A percentile compares a stretch with the other conserved stretches of the same genome.
These are phyloP conservation scores for Rallus crepitans DNA, from an alignment of 2,797 vertebrate genomes.

Conservation along the genomic window DNA sequence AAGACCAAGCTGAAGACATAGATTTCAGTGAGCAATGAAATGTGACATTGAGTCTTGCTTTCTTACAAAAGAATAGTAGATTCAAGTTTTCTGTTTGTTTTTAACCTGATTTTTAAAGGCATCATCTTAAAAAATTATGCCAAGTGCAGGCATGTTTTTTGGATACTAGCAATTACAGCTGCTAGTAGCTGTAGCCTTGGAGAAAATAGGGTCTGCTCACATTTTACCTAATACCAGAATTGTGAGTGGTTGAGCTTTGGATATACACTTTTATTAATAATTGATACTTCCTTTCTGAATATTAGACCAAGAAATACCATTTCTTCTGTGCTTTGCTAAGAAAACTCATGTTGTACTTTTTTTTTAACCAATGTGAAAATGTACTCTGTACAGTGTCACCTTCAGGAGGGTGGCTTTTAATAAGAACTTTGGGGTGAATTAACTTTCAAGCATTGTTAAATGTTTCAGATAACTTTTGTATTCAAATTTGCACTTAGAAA, in stretches of 20 bases:
- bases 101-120: neutral
- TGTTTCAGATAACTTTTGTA: neutral
- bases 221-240: neutral
- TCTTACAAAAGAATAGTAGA: neutral
- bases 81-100: neutral
- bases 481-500: neutral
- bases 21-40: neutral
- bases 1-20: neutral
- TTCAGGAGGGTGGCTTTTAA: neutral
- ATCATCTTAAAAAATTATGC: neutral
- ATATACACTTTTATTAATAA: neutral
- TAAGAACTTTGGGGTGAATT: neutral
- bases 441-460: neutral
- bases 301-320: neutral
- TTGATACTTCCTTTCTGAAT: neutral
- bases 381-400: neutral
- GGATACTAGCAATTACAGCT: neutral
- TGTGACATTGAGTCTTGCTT: neutral
- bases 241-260: neutral
- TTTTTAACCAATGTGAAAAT: neutral
- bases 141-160: neutral
- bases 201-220: neutral
- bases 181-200: neutral
- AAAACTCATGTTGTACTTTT: neutral
- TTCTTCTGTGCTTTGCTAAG: neutral